phyloP scores from a whole-genome alignment of 53 echinoderm and acorn worm genomes.

The Holothuria scabra region DNA sequence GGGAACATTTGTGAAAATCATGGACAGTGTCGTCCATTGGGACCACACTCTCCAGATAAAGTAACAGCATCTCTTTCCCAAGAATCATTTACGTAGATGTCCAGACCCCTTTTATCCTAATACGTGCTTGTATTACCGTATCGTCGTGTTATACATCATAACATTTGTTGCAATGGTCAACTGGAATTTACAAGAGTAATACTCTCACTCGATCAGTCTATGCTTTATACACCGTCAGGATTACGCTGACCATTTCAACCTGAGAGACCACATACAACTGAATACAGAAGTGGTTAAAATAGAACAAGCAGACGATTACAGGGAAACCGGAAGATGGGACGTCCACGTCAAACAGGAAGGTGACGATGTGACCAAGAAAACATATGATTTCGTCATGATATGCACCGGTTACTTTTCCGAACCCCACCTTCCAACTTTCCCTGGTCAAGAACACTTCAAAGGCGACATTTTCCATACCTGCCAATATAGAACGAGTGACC shows the following conservation, averaged over 20 bases:
- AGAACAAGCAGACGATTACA: conserved; percentile 14
- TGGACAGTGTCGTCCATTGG: too few species aligned
- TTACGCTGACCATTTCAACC: conserved; percentile 35
- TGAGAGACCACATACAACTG: conserved; percentile 19
- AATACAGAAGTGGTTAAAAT: conserved; percentile 25
- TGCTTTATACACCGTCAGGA: neutral
- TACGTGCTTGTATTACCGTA: too few species aligned
- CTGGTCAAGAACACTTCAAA: conserved; percentile 4
- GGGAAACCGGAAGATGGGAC: conserved; percentile 12
- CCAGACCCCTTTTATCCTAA: too few species aligned
- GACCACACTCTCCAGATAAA: too few species aligned
- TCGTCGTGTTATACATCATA: too few species aligned
- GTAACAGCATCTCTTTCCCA: too few species aligned
- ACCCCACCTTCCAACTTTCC: neutral
- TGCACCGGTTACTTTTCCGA: conserved; percentile 24
- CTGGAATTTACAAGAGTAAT: too few species aligned
- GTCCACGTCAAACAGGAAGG: neutral
- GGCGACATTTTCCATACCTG: conserved; percentile 17
- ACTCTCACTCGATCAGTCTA: too few species aligned
- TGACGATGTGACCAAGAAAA: neutral
- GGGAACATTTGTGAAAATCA: too few species aligned
- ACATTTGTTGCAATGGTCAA: too few species aligned
- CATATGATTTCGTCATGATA: conserved; percentile 33
- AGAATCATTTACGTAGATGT: too few species aligned
- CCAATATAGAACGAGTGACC: conserved; percentile 8